A percentile compares a stretch with the other conserved stretches of the same genome.
These are phyloP conservation scores for Lamprologus lemairii DNA, from an alignment of 2,113 vertebrate species.

Conservation along the genomic window DNA sequence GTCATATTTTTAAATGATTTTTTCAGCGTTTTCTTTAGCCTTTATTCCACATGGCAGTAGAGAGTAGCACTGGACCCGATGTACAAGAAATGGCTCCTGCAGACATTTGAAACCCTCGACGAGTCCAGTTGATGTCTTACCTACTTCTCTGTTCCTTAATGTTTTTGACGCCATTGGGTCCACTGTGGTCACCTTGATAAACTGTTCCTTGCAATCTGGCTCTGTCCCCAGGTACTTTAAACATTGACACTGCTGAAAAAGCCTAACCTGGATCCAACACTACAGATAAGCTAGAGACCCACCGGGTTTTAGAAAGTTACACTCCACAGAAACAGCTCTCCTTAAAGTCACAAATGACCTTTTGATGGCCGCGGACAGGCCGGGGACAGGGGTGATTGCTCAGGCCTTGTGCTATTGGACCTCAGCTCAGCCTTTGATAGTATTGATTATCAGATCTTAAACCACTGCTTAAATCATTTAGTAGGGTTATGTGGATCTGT, in stretches of 20 bases:
- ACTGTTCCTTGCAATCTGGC: rapidly evolving
- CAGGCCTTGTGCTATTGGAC: rapidly evolving
- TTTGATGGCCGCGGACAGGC: rapidly evolving
- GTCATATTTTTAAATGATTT: neutral
- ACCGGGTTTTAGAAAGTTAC: neutral
- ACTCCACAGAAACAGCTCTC: neutral
- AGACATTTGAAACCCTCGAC: neutral
- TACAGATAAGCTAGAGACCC: neutral
- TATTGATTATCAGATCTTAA: rapidly evolving
- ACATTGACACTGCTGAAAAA: neutral
- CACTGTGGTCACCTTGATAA: neutral
- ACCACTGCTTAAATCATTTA: neutral
- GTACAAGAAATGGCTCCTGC: neutral
- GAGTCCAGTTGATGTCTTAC: neutral
- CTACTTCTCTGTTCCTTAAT: neutral
- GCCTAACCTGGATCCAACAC: neutral
- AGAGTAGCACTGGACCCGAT: neutral
- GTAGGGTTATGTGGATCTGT: neutral
- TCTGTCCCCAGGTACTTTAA: rapidly evolving
- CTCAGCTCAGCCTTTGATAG: neutral
- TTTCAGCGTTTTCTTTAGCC: rapidly evolving
- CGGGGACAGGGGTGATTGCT: rapidly evolving
- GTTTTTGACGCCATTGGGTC: neutral
- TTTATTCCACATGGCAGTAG: neutral
- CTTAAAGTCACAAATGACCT: neutral